Base-by-base conservation (phyloP, 2,888 invertebrate genomes). In the Lymantria monacha region DNA sequence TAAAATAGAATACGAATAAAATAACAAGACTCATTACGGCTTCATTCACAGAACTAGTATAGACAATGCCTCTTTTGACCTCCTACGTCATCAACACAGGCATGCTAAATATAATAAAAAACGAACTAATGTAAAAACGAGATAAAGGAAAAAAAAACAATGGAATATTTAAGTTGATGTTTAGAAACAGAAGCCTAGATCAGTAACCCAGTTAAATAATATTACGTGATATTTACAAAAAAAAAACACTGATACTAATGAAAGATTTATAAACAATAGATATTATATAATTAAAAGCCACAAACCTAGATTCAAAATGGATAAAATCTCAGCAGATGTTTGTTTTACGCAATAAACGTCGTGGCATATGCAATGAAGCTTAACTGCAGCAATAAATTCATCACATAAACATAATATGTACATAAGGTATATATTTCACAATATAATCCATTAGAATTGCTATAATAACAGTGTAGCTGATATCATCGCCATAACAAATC, bases 401-500 rank as follows among this genome's bases (percentile, higher is more conserved):
- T 74, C 70, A 68, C 61, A 61, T 67, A 68, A 70, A 61, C 53
- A 41, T 44, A 49, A 46, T 40, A 46, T 55, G 30, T 51, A 56
- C 46, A 42, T 48, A 49, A 30, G 33, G 33, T 46, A 44, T 64
- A 68, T 75, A 79, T 82, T 81, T 77, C 77, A 74, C 74, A 75
- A 77, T 12, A 66, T 53, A 50, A 58, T 57, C 63, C 77, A 74
- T 74, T 73, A 69, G 70, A 71, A 79, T 66, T 74, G 68, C 62
- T 53, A 57, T 72, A 76, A 82, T 79, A 8, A 41, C 22, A 41
- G 22, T 12, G 12, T 79, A 79, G 53, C 59, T 60, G 56, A 31
- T 60, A 66, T 70, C 76, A 76, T 30, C 42, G 11, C 69, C 72
- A 75, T 74, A 79, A 69, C 64, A 69, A 59, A 56, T 52, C 55